Evolutionary conservation across 1,140 invertebrate species (phyloP).

Genomic region (Hetaerina americana): DNA sequence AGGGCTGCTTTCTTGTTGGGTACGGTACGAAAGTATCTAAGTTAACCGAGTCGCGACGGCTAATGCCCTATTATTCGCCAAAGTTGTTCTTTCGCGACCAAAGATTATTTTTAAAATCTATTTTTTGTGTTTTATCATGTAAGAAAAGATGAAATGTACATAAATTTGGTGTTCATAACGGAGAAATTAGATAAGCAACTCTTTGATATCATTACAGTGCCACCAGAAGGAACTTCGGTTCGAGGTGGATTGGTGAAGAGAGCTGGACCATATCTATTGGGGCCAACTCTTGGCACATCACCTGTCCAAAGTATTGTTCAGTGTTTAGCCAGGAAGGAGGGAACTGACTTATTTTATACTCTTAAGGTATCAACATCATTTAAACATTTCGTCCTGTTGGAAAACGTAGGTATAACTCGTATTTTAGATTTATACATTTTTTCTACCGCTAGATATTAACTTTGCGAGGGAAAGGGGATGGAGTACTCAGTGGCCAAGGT

Average conservation of each 20-base stretch:
- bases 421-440: conserved; percentile 4
- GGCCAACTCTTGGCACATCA: conserved; percentile 56
- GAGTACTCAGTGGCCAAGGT: conserved; percentile 20
- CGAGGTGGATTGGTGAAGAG: conserved; percentile 32
- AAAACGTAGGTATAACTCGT: conserved; percentile 5
- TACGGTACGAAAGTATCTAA: no score
- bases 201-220: no score
- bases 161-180: no score
- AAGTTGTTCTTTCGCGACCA: no score
- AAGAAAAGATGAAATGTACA: no score
- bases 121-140: no score
- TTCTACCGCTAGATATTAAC: conserved; percentile 13
- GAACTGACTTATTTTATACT: conserved; percentile 61
- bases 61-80: no score
- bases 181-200: no score
- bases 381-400: no score
- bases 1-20: no score
- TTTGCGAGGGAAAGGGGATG: conserved; percentile 26
- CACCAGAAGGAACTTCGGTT: conserved; percentile 20
- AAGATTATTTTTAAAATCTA: no score
- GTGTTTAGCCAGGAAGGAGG: conserved; percentile 57
- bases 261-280: conserved; percentile 57
- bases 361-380: conserved; percentile 50
- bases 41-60: no score
- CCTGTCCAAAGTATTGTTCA: conserved; percentile 68